Evolutionary conservation across 2,113 vertebrate species (phyloP), one percentile per base, ranked within the genome.

Genomic region (Chaetorhynchus papuensis): DNA sequence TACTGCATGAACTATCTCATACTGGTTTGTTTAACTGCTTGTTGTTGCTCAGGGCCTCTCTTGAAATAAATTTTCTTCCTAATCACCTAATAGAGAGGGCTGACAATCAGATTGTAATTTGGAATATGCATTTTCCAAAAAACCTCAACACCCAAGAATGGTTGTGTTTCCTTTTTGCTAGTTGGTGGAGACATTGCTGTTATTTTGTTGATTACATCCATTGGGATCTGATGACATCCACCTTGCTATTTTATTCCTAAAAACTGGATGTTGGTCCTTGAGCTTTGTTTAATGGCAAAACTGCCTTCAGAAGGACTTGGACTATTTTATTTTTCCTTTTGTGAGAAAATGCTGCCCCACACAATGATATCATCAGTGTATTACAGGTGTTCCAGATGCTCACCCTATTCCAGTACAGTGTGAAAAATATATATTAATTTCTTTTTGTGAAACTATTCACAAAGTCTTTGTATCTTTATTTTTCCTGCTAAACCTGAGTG

Each of bases 311-410:
- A 59, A 37, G 14, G 14, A 6, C 33, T 86, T 68, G 7, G 35
- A 33, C 11, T 12, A 26, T 59, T 27, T 76, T 15, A 59, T 52
- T 71, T 66, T 60, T 53, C 17, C 8, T 17, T 60, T 68, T 41
- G 5, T 53, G 30, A 47, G 53, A 75, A 82, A 82, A 59, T 89
- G 11, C 15, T 57, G 19, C 23, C 53, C 16, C 20, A 15, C 14
- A 30, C 6, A 33, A n/a, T 0, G 0, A 39, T 11, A 53, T 45
- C 8, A 66, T n/a, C 20, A 60, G 11, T 30, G 20, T 53, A 53
- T 60, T 41, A 33, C 60, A 45, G 24, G 9, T 41, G n/a, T 15
- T 60, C 11, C 28, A 68, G 69, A 53, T 3, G 9, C 59, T 60
- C n/a, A 45, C 4, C 11, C 9, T 5, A 1, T 68, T 60, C 21